These are phyloP conservation scores for Drosophila ananassae DNA, from an alignment of 1,140 invertebrate species.

Conservation along the genomic window DNA sequence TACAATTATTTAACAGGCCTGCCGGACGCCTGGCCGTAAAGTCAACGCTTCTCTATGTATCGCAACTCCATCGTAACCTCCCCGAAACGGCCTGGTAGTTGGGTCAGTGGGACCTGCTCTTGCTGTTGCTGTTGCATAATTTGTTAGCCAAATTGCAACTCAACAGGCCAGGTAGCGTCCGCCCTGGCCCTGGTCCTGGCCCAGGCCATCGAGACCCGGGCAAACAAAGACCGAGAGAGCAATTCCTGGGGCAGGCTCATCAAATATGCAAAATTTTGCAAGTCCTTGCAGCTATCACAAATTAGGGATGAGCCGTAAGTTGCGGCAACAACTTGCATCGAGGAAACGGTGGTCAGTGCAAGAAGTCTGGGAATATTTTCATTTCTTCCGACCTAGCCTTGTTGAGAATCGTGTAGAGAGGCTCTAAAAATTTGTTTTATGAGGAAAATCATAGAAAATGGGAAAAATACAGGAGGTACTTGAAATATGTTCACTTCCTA, in stretches of 20 bases:
- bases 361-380: too few species aligned
- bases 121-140: constrained; percentile 64
- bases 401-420: too few species aligned
- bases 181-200: not conserved
- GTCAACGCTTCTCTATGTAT: constrained; percentile 36
- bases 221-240: constrained; percentile 11
- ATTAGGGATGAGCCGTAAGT: constrained; percentile 42
- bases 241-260: constrained; percentile 48
- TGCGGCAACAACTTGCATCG: not conserved
- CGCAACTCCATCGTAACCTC: not conserved
- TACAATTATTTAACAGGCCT: constrained; percentile 77
- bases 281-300: constrained; percentile 43
- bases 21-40: constrained; percentile 43
- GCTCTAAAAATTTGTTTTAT: too few species aligned
- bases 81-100: constrained; percentile 24
- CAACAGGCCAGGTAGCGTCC: constrained; percentile 62
- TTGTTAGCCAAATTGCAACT: constrained; percentile 81
- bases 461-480: too few species aligned
- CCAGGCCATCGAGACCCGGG: constrained; percentile 19
- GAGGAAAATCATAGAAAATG: not conserved
- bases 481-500: not conserved
- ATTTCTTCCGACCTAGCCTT: too few species aligned
- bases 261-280: constrained; percentile 72
- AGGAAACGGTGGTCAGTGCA: not conserved
- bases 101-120: constrained; percentile 59